Percentiles rank a stretch among this genome's conserved stretches.
phyloP scores from a whole-genome alignment of 1,140 invertebrate species.

The Bombus huntii region DNA sequence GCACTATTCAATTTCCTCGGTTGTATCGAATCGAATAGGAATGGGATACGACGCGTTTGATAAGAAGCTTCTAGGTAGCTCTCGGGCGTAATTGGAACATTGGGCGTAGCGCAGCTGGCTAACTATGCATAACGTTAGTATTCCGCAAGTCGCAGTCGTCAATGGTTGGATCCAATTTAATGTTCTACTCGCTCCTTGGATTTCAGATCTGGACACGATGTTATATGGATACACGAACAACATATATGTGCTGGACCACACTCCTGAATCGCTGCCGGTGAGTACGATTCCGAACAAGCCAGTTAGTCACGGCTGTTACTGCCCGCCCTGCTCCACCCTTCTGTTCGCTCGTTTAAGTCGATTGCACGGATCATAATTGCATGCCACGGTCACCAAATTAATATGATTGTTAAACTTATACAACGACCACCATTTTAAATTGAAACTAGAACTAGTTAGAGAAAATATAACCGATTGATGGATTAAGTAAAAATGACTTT shows the following conservation, averaged over 20 bases:
- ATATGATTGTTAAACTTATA: not conserved
- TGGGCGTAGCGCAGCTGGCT: not conserved
- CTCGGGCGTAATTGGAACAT: slow-evolving; percentile 26
- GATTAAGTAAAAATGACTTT: too few relatives aligned
- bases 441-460: not conserved
- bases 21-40: not conserved
- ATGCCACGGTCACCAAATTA: not conserved
- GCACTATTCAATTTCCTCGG: slow-evolving; percentile 1
- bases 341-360: not conserved
- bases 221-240: slow-evolving; percentile 81
- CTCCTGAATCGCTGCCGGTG: slow-evolving; percentile 78
- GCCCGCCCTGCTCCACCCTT: not conserved
- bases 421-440: not conserved
- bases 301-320: slow-evolving; percentile 47
- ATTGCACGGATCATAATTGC: slow-evolving; percentile 6
- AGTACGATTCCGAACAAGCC: slow-evolving; percentile 63
- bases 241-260: slow-evolving; percentile 80
- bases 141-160: slow-evolving; percentile 20
- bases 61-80: slow-evolving; percentile 2
- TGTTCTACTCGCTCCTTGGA: slow-evolving; percentile 60
- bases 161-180: slow-evolving; percentile 64
- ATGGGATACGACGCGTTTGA: not conserved
- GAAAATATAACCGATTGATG: too few relatives aligned
- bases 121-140: slow-evolving; percentile 50
- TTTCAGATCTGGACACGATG: slow-evolving; percentile 81